Percentiles rank a stretch among this genome's conserved stretches.
Evolutionary conservation across 2,888 invertebrate genomes (phyloP).

Genomic region (Ormyrus labotus): DNA sequence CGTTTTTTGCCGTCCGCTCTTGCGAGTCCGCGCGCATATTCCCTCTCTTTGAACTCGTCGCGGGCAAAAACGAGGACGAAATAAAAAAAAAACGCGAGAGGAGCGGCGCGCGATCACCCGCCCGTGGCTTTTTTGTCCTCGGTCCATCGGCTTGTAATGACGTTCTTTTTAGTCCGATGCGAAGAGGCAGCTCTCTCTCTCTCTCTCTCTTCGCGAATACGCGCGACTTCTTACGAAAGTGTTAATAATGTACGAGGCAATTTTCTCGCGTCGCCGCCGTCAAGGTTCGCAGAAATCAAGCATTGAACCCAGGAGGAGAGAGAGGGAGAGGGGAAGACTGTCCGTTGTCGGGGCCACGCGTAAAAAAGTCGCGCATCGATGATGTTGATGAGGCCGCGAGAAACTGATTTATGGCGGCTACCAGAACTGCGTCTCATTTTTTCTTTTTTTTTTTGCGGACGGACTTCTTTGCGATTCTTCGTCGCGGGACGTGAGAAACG

Average conservation of each 20-base stretch:
- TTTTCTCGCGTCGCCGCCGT: constrained; percentile 30
- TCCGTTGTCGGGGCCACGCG: too few species aligned
- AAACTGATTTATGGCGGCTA: constrained; percentile 37
- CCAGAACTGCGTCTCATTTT: neutral
- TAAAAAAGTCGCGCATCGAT: constrained; percentile 2
- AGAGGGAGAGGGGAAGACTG: too few species aligned
- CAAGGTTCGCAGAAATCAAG: constrained; percentile 30
- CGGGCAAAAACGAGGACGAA: too few species aligned
- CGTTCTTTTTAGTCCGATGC: neutral
- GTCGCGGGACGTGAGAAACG: neutral
- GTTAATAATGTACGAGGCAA: constrained; percentile 37
- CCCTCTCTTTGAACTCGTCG: too few species aligned
- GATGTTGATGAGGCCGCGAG: neutral
- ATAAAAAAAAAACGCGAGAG: too few species aligned
- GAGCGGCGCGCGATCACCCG: too few species aligned
- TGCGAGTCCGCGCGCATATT: too few species aligned
- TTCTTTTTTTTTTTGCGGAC: neutral
- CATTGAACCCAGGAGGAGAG: too few species aligned
- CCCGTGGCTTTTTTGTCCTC: too few species aligned
- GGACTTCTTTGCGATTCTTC: neutral
- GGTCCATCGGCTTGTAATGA: constrained; percentile 16
- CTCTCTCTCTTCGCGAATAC: neutral
- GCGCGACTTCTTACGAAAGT: constrained; percentile 33
- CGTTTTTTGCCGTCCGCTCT: neutral
- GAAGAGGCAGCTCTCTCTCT: neutral